Evolutionary conservation across 2,113 vertebrate genomes (phyloP).

Genomic region (Oriolus oriolus): DNA sequence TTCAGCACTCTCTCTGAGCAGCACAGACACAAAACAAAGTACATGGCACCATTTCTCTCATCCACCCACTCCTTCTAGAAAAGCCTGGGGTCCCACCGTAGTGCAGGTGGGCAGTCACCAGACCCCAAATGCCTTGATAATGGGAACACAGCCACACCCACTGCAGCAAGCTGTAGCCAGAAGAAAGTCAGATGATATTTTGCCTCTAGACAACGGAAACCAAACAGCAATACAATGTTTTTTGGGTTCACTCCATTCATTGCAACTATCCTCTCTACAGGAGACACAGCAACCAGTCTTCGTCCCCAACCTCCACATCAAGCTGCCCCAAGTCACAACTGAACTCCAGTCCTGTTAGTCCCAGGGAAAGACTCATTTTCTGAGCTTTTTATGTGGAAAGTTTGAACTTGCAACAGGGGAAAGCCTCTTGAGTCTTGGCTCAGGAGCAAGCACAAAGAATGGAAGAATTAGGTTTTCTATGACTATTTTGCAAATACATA

Average conservation of each 20-base stretch:
- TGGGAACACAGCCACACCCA: neutral
- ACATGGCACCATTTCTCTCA: neutral
- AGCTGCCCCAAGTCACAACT: neutral
- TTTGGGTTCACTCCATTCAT: neutral
- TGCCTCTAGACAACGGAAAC: neutral
- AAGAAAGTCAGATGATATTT: neutral
- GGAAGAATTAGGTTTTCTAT: neutral
- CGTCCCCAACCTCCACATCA: neutral
- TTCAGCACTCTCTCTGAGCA: fast-evolving
- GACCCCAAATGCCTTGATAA: neutral
- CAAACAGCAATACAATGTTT: neutral
- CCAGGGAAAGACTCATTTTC: neutral
- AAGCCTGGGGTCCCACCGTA: neutral
- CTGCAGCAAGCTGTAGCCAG: neutral
- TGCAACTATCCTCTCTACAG: neutral
- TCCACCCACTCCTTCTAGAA: neutral
- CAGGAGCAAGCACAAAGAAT: neutral
- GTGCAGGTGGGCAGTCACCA: neutral
- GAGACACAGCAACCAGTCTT: neutral
- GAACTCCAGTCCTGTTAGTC: neutral
- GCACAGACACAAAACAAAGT: neutral
- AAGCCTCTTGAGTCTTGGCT: neutral
- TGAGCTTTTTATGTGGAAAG: neutral
- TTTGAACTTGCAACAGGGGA: neutral
- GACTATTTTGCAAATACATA: neutral